phyloP scores from a whole-genome alignment of 2,888 invertebrate species.

The Pollenia amentaria region DNA sequence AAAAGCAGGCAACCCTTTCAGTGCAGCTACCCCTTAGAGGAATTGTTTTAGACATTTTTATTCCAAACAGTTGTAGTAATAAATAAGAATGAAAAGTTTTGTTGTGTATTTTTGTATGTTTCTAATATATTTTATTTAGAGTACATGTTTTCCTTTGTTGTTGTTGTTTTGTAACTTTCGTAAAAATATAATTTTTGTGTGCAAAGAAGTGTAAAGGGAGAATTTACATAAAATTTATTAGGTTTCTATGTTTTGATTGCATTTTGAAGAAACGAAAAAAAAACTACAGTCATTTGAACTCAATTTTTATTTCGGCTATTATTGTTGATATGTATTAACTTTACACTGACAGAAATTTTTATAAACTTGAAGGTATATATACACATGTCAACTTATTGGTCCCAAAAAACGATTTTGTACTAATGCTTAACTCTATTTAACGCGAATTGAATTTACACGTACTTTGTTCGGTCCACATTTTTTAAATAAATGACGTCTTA shows the following conservation, averaged over 20 bases:
- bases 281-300: constrained; percentile 27
- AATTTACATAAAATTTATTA: constrained; percentile 63
- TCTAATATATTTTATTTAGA: constrained; percentile 60
- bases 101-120: constrained; percentile 12
- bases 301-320: neutral
- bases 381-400: too few species aligned
- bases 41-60: constrained; percentile 23
- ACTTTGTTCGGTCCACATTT: too few species aligned
- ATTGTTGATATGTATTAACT: constrained; percentile 8
- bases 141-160: constrained; percentile 29
- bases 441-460: too few species aligned
- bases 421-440: too few species aligned
- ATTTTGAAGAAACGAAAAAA: constrained; percentile 13
- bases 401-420: too few species aligned
- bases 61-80: constrained; percentile 1
- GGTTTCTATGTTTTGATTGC: constrained; percentile 55
- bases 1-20: constrained; percentile 20
- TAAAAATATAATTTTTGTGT: constrained; percentile 18
- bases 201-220: neutral
- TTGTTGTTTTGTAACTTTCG: neutral
- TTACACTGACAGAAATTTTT: constrained; percentile 12
- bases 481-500: too few species aligned
- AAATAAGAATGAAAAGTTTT: constrained; percentile 31
- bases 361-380: neutral
- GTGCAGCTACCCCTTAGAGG: constrained; percentile 9